Evolutionary conservation across 2,113 vertebrate species (phyloP), one percentile per base, ranked within the genome.

Genomic region (Artemisiospiza belli): DNA sequence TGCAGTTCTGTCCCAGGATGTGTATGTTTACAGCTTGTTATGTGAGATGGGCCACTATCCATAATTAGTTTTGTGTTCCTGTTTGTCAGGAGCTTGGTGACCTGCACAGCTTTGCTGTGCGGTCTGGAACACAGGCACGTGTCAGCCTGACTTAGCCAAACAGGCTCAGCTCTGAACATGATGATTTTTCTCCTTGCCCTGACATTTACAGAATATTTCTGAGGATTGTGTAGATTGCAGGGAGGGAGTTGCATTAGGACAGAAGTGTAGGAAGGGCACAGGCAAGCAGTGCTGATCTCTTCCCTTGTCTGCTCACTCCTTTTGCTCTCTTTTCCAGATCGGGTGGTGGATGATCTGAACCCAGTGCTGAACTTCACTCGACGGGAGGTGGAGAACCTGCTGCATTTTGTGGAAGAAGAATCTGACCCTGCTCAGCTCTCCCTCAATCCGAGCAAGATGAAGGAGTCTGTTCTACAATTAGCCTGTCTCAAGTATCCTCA

Each of bases 361-460:
- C 99, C 99, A 17, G 98, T 99, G 94, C 97, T 99, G 92, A 99
- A 99, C 95, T 99, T 99, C 67, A 99, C 99, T 25, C 98, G 99
- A 37, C 98, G 99, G 70, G 99, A 99, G 96, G 99, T 99, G 79
- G 99, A 99, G 96, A 99, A 99, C n/a, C 97, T 99, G 90, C 98
- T 99, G 97, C 99, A 99, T 97, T 99, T 99, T 97, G 99, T 99
- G 43, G 99, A 99, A 95, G 99, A 99, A 92, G 99, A 99, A 95
- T 98, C 98, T 5, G 97, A 98, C 70, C 62, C 96, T 51, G 96
- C 97, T 70, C 98, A 98, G 55, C 90, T 93, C 73, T 91, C 94
- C 83, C 77, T 96, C 96, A 98, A 95, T 73, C 52, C 96, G 3
- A 92, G 54, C 83, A 97, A 97, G 33, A 97, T 98, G 49, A 98